Evolutionary conservation across 2,797 vertebrate genomes (phyloP), one percentile per base, ranked within the genome.

Genomic region (Sebastes taczanowskii): DNA sequence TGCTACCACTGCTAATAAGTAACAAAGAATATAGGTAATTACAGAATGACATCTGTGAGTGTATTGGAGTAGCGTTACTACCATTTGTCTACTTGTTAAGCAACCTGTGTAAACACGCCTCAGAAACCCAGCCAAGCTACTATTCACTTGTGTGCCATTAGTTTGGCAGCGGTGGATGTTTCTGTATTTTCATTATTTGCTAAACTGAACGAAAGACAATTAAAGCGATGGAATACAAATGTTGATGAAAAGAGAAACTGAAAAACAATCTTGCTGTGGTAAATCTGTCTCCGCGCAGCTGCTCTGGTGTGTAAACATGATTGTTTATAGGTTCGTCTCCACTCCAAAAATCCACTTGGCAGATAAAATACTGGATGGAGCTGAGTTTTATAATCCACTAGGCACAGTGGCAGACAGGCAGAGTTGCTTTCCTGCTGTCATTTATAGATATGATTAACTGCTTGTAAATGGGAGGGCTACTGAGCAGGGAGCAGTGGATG

Each of bases 301-400:
- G 90, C 89, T 90, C 87, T 69, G 38, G 58, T 69, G 71, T 78
- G 61, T 80, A 71, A 78, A 83, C 83, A 84, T 52, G 72, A 88
- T 78, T 85, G 65, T 86, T 83, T 86, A 81, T 80, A 86, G 83
- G 84, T 74, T 84, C 74, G 18, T 80, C 79, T 88, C 23, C 69
- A 23, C 66, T 87, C 90, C 90, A 89, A 80, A 89, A 89, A 78
- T 87, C 85, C 80, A 84, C 82, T 92, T 91, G 90, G 90, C 91
- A 86, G 82, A 88, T 74, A 38, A 80, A 80, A 76, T 65, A 64
- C 80, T 85, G 86, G 86, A 80, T 81, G 77, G 61, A 81, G 81
- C 83, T 58, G 84, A 77, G 65, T 88, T 90, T 84, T 84, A 83
- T 81, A 88, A 90, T 85, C 85, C 85, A 72, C 75, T 38, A 81